Percentiles rank a stretch among this genome's conserved stretches.
phyloP scores from a whole-genome alignment of 2,888 invertebrate genomes.

The Thumatha senex region DNA sequence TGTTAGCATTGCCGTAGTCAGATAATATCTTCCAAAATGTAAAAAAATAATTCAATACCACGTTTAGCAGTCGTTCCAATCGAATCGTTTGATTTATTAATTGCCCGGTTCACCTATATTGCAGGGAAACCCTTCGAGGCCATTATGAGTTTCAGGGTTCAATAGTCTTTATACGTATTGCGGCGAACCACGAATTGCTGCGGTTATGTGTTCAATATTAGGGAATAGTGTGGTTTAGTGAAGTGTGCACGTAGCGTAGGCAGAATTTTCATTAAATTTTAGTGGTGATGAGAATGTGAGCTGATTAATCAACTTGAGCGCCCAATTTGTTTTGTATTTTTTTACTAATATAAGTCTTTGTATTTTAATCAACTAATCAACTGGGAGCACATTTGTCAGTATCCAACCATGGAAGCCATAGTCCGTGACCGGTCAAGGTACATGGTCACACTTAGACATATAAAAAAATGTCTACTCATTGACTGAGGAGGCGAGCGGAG shows the following conservation, averaged over 20 bases:
- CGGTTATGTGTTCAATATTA: slow-evolving; percentile 1
- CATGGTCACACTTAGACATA: no score
- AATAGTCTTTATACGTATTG: slow-evolving; percentile 6
- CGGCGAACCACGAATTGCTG: slow-evolving; percentile 4
- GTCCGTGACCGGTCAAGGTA: no score
- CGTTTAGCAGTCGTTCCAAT: neutral
- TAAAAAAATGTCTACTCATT: no score
- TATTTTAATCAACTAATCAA: no score
- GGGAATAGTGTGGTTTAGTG: neutral
- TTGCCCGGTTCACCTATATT: slow-evolving; percentile 1
- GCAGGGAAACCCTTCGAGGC: slow-evolving; percentile 16
- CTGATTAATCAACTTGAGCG: neutral
- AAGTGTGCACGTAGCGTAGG: neutral
- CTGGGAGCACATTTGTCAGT: no score
- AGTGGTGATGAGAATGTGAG: neutral
- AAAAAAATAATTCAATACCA: no score
- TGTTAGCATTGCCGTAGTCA: no score
- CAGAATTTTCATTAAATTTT: neutral
- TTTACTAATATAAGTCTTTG: no score
- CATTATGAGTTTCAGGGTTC: slow-evolving; percentile 9
- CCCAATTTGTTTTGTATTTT: no score
- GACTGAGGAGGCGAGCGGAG: no score
- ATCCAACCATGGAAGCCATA: no score
- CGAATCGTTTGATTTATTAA: slow-evolving; percentile 5
- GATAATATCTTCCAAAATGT: no score